These are phyloP conservation scores for Eudemis profundana DNA, from an alignment of 2,888 invertebrate genomes.

Conservation along the genomic window DNA sequence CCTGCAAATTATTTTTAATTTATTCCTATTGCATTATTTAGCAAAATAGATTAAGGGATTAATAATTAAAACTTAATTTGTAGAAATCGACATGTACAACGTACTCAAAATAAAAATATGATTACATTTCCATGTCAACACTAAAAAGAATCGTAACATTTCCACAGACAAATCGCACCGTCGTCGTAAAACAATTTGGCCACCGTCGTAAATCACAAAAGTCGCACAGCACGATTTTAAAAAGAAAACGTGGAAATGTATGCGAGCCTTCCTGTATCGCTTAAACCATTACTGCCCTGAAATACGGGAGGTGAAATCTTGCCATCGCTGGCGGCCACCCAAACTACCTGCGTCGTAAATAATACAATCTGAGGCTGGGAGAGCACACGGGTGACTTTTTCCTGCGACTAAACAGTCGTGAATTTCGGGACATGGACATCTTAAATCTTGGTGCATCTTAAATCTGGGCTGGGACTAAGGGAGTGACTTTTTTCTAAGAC, in stretches of 20 bases:
- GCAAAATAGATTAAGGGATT: too few species aligned
- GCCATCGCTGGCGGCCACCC: conserved; percentile 77
- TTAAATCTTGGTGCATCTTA: too few species aligned
- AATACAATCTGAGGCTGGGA: conserved; percentile 51
- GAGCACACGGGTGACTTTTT: neutral
- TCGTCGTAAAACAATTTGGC: conserved; percentile 29
- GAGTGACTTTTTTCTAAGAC: too few species aligned
- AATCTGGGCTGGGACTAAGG: too few species aligned
- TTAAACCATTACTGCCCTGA: conserved; percentile 76
- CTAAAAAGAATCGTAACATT: neutral
- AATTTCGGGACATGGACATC: too few species aligned
- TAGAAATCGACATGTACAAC: too few species aligned
- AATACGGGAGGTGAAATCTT: conserved; percentile 76
- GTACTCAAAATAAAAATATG: too few species aligned
- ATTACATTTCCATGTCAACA: neutral
- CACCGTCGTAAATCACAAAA: conserved; percentile 17
- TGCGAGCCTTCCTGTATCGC: conserved; percentile 70
- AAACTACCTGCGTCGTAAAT: conserved; percentile 83
- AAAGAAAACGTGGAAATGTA: conserved; percentile 45
- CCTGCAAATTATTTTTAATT: too few species aligned
- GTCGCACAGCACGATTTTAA: conserved; percentile 28
- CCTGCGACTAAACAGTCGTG: neutral
- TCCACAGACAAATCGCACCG: conserved; percentile 16
- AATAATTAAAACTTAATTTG: too few species aligned
- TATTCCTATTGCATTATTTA: too few species aligned